phyloP scores from a whole-genome alignment of 2,797 vertebrate genomes.

The Rhincodon typus region DNA sequence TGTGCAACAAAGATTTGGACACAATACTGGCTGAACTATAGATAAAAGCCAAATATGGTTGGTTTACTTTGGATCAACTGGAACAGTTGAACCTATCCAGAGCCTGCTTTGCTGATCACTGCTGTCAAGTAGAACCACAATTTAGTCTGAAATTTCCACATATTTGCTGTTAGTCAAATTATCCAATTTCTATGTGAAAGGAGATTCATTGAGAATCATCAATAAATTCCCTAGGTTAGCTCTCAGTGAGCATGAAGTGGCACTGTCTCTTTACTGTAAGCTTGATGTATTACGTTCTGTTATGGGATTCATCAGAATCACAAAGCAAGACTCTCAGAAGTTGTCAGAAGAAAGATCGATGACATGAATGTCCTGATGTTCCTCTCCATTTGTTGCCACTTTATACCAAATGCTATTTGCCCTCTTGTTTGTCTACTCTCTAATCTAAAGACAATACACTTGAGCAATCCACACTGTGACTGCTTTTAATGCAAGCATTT shows the following conservation, averaged over 20 bases:
- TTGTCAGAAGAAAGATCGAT: conserved; percentile 39
- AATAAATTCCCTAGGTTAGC: background rate
- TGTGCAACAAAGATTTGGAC: background rate
- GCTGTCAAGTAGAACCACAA: background rate
- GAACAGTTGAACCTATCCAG: background rate
- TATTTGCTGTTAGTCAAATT: background rate
- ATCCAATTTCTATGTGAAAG: background rate
- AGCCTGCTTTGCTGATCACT: background rate
- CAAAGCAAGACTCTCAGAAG: conserved; percentile 10
- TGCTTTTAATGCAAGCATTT: background rate
- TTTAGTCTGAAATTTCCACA: background rate
- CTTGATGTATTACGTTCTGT: conserved; percentile 21
- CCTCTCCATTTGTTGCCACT: background rate
- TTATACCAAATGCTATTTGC: conserved; percentile 25
- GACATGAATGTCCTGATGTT: conserved; percentile 27
- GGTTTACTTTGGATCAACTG: conserved; percentile 7
- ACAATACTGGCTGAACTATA: background rate
- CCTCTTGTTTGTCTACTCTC: conserved; percentile 9
- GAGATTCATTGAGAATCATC: background rate
- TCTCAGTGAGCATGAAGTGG: background rate
- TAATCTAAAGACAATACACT: conserved; percentile 26
- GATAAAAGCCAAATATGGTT: background rate
- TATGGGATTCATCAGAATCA: conserved; percentile 29
- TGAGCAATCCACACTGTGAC: background rate
- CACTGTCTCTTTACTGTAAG: conserved; percentile 32